Evolutionary conservation across 2,888 invertebrate genomes (phyloP).

Genomic region (Xylophagus ater): DNA sequence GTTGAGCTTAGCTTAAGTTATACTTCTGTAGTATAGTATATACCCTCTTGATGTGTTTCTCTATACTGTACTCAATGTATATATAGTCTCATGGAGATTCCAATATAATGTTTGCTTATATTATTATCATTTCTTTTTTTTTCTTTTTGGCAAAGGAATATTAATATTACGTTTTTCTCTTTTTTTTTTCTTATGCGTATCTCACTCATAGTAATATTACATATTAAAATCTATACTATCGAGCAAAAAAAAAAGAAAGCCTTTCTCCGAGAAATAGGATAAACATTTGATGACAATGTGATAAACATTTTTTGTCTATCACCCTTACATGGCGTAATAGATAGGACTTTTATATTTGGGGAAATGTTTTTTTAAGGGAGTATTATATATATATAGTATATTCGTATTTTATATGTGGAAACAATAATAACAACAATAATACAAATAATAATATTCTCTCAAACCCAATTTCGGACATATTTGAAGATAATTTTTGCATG

Average conservation of each 20-base stretch:
- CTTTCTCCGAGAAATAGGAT: constrained; percentile 8
- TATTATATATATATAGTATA: too few relatives aligned
- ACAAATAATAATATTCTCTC: too few relatives aligned
- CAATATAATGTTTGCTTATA: neutral
- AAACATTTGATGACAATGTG: constrained; percentile 16
- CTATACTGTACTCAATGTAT: too few relatives aligned
- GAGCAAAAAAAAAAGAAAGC: constrained; percentile 6
- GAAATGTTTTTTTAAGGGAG: too few relatives aligned
- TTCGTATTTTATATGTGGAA: too few relatives aligned
- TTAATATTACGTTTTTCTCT: constrained; percentile 14
- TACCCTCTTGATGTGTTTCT: constrained; percentile 12
- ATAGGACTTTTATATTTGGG: too few relatives aligned
- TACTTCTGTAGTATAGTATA: too few relatives aligned
- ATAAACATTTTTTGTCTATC: constrained; percentile 14
- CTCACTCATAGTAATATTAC: constrained; percentile 10
- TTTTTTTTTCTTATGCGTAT: constrained; percentile 4
- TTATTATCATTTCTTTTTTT: constrained; percentile 9
- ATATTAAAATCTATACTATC: constrained; percentile 8
- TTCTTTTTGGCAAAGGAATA: constrained; percentile 11
- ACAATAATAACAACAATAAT: too few relatives aligned
- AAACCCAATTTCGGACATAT: too few relatives aligned
- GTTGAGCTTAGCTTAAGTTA: constrained; percentile 17
- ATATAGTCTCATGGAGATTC: too few relatives aligned
- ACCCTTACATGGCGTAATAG: neutral
- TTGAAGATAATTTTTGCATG: constrained; percentile 8